Evolutionary conservation across 2,113 vertebrate species (phyloP), one percentile per base, ranked within the genome.

Genomic region (Antechinus flavipes): DNA sequence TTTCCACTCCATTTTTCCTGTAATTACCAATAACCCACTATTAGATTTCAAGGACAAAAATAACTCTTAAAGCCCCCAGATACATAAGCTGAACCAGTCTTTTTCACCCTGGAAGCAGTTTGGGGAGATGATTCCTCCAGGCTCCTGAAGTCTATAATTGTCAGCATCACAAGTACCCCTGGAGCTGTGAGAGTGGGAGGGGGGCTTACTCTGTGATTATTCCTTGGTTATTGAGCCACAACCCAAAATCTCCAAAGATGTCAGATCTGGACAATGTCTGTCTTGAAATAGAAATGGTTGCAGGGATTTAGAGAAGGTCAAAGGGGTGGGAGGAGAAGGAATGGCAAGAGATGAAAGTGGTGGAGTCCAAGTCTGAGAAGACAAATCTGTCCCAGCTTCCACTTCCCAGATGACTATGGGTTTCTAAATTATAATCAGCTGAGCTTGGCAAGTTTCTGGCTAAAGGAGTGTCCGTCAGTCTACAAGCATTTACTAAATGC

Each of bases 41-140:
- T 98, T 98, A 98, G 96, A 94, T 54, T 98, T 98, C 96, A 97
- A 98, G 97, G 98, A 98, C 98, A 98, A 98, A 98, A 98, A 98
- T 98, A 98, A 97, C 97, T 98, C 95, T 98, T 97, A 97, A 91
- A 91, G 49, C 97, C 96, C 97, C 95, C 94, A 98, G 96, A 96
- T 61, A 97, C 93, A 95, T 95, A 93, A 95, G 30, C 97, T 95
- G 96, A 98, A 98, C 95, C 95, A 97, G 97, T 98, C 95, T 98
- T 98, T 98, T 98, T 95, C 96, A 93, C 97, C 94, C 58, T 96
- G 93, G 98, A 95, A 98, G 94, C 93, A 95, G 93, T 98, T 97
- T 96, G 93, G 92, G 90, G 97, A 98, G 96, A 98, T 96, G 96
- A 98, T 97, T 97, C 94, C 91, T 98, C 91, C 10, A 56, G 4